Evolutionary conservation across 2,113 vertebrate genomes (phyloP).

Genomic region (Zosterops hypoxanthus): DNA sequence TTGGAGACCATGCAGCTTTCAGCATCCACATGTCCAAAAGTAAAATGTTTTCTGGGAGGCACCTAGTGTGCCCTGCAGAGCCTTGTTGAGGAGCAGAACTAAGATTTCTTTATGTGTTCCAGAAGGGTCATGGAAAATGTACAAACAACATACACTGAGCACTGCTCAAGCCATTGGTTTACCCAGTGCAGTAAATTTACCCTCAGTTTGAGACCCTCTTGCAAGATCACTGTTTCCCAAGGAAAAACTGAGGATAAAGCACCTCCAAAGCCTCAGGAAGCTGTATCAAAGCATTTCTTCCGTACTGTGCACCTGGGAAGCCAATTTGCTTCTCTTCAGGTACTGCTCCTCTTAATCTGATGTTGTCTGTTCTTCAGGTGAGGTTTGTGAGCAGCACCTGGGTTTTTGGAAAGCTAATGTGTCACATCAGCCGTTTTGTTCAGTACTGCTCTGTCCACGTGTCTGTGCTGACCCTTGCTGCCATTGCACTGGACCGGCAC

Average conservation of each 20-base stretch:
- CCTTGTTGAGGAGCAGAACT: not conserved
- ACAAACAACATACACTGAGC: not conserved
- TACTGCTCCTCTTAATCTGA: not conserved
- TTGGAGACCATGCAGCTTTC: not conserved
- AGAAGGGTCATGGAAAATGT: no score
- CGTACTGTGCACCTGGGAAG: not conserved
- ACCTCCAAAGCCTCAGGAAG: not conserved
- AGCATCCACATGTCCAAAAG: not conserved
- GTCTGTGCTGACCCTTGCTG: slow-evolving; percentile 78
- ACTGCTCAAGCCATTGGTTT: not conserved
- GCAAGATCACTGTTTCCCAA: not conserved
- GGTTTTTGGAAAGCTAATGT: slow-evolving; percentile 81
- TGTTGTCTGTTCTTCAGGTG: slow-evolving; percentile 58
- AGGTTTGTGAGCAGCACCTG: slow-evolving; percentile 81
- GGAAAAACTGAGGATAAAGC: not conserved
- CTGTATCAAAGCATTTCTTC: not conserved
- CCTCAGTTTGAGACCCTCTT: not conserved
- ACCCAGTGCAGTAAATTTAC: not conserved
- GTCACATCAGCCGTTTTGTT: slow-evolving; percentile 81
- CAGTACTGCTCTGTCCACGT: slow-evolving; percentile 83
- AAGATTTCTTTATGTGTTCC: not conserved
- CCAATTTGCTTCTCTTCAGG: not conserved
- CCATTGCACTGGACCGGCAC: slow-evolving; percentile 79
- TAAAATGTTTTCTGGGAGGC: not conserved
- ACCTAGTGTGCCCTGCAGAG: not conserved